Conservation (phyloP, 1,140 invertebrate genomes). For the Copidosoma floridanum region DNA sequence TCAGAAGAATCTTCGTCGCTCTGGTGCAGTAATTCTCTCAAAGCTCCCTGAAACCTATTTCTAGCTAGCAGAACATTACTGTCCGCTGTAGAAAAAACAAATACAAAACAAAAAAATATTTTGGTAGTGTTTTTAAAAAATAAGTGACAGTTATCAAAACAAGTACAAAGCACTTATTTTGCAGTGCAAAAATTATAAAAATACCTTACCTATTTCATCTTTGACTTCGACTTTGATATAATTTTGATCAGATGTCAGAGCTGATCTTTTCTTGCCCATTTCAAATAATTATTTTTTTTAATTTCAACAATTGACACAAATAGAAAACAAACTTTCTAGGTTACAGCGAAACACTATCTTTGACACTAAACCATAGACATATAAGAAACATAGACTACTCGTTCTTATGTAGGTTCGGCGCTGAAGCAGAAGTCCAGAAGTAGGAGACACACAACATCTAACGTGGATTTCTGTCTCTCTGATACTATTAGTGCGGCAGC, state of each 20-base stretch:
- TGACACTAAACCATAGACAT: too few relatives aligned
- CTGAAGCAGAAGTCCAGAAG: too few relatives aligned
- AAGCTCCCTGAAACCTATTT: constrained; percentile 64
- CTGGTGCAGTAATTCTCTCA: constrained; percentile 62
- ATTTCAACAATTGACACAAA: not conserved
- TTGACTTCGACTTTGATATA: constrained; percentile 52
- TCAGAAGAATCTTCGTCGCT: constrained; percentile 59
- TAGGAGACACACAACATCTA: too few relatives aligned
- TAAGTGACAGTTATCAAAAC: too few relatives aligned
- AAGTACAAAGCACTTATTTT: too few relatives aligned
- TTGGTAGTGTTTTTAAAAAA: not conserved
- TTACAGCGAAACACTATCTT: too few relatives aligned
- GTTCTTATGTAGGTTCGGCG: too few relatives aligned
- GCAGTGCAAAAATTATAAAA: too few relatives aligned
- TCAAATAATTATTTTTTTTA: constrained; percentile 7
- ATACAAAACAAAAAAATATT: constrained; percentile 5
- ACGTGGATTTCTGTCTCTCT: too few relatives aligned
- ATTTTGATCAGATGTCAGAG: constrained; percentile 34
- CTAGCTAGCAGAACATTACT: constrained; percentile 62
- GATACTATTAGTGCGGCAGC: too few relatives aligned
- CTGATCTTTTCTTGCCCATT: constrained; percentile 51
- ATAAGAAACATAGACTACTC: too few relatives aligned
- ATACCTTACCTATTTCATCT: constrained; percentile 50
- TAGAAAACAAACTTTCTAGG: not conserved
- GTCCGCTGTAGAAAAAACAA: constrained; percentile 41